A percentile compares a stretch with the other conserved stretches of the same genome.
Conservation (phyloP, 2,888 invertebrate species). For the Gastrophysa polygoni region DNA sequence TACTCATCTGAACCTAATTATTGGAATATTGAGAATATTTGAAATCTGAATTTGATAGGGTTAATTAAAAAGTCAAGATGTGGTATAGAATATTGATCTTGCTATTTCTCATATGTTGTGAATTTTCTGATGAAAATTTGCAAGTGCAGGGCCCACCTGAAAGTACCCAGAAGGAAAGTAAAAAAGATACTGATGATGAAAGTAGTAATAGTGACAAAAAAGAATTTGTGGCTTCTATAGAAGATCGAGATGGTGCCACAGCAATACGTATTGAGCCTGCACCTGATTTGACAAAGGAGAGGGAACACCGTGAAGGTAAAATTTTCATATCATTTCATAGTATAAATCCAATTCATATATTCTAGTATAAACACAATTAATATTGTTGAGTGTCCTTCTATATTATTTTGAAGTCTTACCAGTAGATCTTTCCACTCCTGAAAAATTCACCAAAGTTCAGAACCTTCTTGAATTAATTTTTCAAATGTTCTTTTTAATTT, state of each 20-base stretch:
- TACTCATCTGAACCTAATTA: not conserved
- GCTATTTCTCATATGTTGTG: constrained; percentile 48
- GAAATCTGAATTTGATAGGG: not conserved
- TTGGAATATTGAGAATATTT: not conserved
- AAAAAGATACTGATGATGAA: constrained; percentile 13
- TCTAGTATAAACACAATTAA: too few species aligned
- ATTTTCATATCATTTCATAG: not conserved
- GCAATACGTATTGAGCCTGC: constrained; percentile 54
- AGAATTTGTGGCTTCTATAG: constrained; percentile 50
- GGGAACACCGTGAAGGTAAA: constrained; percentile 51
- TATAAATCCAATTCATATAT: too few species aligned
- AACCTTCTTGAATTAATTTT: too few species aligned
- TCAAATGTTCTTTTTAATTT: too few species aligned
- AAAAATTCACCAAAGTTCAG: too few species aligned
- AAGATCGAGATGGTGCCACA: constrained; percentile 48
- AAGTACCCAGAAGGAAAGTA: constrained; percentile 16
- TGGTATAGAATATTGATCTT: constrained; percentile 10
- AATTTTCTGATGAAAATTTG: constrained; percentile 48
- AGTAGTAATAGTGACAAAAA: not conserved
- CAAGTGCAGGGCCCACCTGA: constrained; percentile 45
- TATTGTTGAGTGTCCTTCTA: too few species aligned
- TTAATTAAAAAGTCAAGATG: constrained; percentile 2
- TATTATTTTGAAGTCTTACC: too few species aligned
- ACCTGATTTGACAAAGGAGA: constrained; percentile 56
- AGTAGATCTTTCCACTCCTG: too few species aligned